Base-by-base conservation (phyloP, 1,140 invertebrate genomes). In the Drosophila arawakana region DNA sequence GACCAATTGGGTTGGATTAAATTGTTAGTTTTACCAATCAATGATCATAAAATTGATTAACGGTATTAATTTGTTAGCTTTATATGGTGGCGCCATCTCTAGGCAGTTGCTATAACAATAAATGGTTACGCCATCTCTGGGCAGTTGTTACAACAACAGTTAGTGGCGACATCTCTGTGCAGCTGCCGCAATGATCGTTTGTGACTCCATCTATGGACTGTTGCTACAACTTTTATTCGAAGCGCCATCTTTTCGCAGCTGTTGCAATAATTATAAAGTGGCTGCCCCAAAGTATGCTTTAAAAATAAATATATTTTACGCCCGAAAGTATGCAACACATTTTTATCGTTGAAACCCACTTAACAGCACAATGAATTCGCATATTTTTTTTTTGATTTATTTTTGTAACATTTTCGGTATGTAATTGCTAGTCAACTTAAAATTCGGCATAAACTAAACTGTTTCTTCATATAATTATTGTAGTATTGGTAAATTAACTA, bases 371-470 rank as follows among this genome's bases (percentile, higher is more conserved):
- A 30, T 30, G 25, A 30, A 30, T 30, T 30, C 6, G 3, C 39
- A 41, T 11, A 11, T n/a, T 41, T 9, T 9, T 39, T 39, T 10
- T 39, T 9, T 39, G 41, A 37, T 62, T 71, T 63, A 67, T 81
- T 83, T 88, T 86, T 75, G 72, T 86, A 88, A 88, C 84, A 77
- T 75, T 84, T 83, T 84, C 4, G 3, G 25, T 78, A 61, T 86
- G 78, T 58, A 72, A 77, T 72, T 71, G 54, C 78, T 89, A 81
- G 57, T 76, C 57, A 78, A 86, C 85, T 78, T 90, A 89, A 80
- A 78, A 85, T 75, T 89, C 75, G 74, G 60, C 75, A 80, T 88
- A 89, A 78, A 71, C 85, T 88, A 84, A 78, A 85, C 80, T 57
- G 66, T 80, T 76, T 80, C 63, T 88, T 86, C 73, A 77, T 55